Base-by-base conservation (phyloP, 2,113 vertebrate species). In the Oreochromis niloticus region DNA sequence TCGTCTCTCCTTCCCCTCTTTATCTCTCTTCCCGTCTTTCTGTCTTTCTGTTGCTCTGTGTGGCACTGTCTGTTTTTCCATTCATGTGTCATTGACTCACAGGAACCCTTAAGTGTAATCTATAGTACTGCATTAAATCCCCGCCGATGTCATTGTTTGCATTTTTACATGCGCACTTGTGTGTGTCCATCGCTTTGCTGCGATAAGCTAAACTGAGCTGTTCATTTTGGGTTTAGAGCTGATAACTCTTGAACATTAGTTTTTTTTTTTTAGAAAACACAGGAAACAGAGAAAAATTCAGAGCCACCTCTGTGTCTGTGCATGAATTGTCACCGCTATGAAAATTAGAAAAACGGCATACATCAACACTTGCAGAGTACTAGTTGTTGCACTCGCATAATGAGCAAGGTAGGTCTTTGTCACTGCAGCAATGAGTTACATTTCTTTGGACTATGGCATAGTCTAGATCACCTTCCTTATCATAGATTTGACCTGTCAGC, bases 81-180 rank as follows among this genome's bases (percentile, higher is more conserved):
- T 56, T 79, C 52, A 3, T 66, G 48, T 88, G 73, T 61, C 50
- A 92, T 66, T 79, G 50, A 88, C 83, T 88, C 85, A 54, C 50
- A 85, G 79, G 59, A 61, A 1, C 46, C 41, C 89, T 56, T 56
- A 32, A 80, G 71, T 50, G 71, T 78, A 78, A 50, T 78, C 71
- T 78, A 32, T 78, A 32, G 27, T 32, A 32, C 43, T 52, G 46
- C 46, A n/a, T 78, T 52, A 50, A 50, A 78, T 78, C 46, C 27
- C 27, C 0, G 1, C 27, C 2, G 4, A 19, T 27, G 24, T n/a
- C 43, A 78, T 50, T 8, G 27, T 50, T 50, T 78, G 27, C 27
- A 52, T 78, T 50, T 32, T n/a, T 30, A 32, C 7, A 27, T 8
- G 41, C 2, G 3, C 71, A 32, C 16, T 78, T 7, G 16, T 50